Evolutionary conservation across 2,113 vertebrate genomes (phyloP).

Genomic region (Myocastor coypus): DNA sequence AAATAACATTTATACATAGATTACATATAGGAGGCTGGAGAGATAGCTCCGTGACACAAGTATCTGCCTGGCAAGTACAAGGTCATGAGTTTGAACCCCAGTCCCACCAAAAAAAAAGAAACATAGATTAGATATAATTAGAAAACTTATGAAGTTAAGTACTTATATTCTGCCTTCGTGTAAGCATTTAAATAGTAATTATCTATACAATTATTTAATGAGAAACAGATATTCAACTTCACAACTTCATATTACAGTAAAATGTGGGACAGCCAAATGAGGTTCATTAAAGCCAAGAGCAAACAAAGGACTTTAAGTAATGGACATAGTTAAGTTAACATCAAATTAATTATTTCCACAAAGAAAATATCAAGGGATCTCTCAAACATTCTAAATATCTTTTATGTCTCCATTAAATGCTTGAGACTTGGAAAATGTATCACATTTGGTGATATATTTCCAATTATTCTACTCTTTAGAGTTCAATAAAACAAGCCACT

Average conservation of each 20-base stretch:
- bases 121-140: slow-evolving; percentile 43
- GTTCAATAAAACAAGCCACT: slow-evolving; percentile 10
- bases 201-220: slow-evolving; percentile 67
- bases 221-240: slow-evolving; percentile 63
- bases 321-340: slow-evolving; percentile 74
- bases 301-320: slow-evolving; percentile 75
- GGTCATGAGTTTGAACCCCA: no score
- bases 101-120: no score
- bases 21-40: no score
- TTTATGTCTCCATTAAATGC: slow-evolving; percentile 51
- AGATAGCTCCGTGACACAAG: no score
- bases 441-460: not conserved
- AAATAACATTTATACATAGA: slow-evolving; percentile 1
- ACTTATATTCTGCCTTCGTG: slow-evolving; percentile 61
- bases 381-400: slow-evolving; percentile 64
- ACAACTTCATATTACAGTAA: slow-evolving; percentile 48
- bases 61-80: no score
- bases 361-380: slow-evolving; percentile 71
- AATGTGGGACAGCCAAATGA: slow-evolving; percentile 59
- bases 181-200: slow-evolving; percentile 68
- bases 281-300: slow-evolving; percentile 68
- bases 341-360: slow-evolving; percentile 76
- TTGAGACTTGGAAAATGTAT: slow-evolving; percentile 60
- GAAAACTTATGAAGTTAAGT: slow-evolving; percentile 43
- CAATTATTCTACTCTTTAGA: slow-evolving; percentile 16